Conservation (phyloP, 2,888 invertebrate genomes). For the Acrobasis repandana region DNA sequence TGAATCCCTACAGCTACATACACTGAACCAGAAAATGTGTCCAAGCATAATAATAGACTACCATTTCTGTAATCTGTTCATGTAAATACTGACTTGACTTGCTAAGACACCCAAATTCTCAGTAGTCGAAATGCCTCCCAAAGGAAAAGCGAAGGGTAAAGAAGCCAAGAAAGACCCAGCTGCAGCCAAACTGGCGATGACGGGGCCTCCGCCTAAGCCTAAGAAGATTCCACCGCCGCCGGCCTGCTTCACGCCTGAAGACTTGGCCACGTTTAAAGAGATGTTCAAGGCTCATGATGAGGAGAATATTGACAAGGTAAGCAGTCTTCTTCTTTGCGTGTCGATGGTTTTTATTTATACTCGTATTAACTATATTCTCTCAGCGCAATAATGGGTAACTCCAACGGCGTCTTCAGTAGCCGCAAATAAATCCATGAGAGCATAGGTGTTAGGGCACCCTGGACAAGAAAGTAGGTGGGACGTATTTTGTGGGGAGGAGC, state of each 20-base stretch:
- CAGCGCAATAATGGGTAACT: no score
- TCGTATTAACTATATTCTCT: no score
- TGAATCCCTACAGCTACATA: no score
- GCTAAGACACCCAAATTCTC: background rate
- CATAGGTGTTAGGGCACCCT: no score
- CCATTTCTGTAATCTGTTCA: slow-evolving; percentile 3
- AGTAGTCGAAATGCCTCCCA: slow-evolving; percentile 49
- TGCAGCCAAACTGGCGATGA: slow-evolving; percentile 32
- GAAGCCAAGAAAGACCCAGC: slow-evolving; percentile 39
- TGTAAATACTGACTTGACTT: background rate
- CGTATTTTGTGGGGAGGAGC: no score
- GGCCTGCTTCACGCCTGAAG: slow-evolving; percentile 62
- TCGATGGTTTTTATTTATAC: no score
- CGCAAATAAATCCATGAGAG: no score
- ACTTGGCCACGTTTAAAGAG: slow-evolving; percentile 61
- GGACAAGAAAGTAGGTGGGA: no score
- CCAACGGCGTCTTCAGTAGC: no score
- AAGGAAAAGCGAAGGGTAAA: slow-evolving; percentile 39
- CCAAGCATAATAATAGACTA: background rate
- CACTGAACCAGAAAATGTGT: slow-evolving; percentile 1
- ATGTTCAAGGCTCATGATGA: slow-evolving; percentile 64
- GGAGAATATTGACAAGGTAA: slow-evolving; percentile 67
- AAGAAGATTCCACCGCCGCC: slow-evolving; percentile 72
- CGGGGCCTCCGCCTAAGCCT: slow-evolving; percentile 57
- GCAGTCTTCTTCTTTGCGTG: no score